phyloP scores from a whole-genome alignment of 2,113 vertebrate genomes.

The Oncorhynchus masou region DNA sequence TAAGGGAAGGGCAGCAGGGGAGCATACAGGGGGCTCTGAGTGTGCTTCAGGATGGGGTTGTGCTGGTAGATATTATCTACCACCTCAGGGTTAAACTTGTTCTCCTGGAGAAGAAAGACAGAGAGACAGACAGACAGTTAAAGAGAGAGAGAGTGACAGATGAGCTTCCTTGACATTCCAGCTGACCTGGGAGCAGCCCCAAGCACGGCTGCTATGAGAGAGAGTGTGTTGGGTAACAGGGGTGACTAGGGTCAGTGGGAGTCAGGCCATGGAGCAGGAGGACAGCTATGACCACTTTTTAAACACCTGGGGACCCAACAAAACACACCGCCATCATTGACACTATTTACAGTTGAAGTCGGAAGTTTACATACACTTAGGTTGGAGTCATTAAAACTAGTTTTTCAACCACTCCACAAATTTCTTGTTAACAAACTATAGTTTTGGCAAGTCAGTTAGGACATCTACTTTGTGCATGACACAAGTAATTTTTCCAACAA shows the following conservation, averaged over 20 bases:
- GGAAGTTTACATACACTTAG: too few relatives aligned
- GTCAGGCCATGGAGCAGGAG: not conserved
- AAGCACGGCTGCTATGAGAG: not conserved
- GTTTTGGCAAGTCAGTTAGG: too few relatives aligned
- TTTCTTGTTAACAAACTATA: too few relatives aligned
- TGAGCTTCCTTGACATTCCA: constrained; percentile 10
- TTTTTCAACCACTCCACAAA: too few relatives aligned
- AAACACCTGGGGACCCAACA: too few relatives aligned
- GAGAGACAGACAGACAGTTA: constrained; percentile 14
- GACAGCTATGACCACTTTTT: too few relatives aligned
- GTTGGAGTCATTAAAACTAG: too few relatives aligned
- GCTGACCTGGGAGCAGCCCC: not conserved
- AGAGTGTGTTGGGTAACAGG: constrained; percentile 18
- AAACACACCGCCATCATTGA: too few relatives aligned
- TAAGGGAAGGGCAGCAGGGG: constrained; percentile 93
- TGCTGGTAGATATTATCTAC: constrained; percentile 92
- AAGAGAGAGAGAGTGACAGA: constrained; percentile 4
- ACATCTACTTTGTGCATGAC: too few relatives aligned
- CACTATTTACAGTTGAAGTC: not conserved
- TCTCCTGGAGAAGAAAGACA: constrained; percentile 76
- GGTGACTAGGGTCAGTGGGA: constrained; percentile 27
- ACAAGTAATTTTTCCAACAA: too few relatives aligned
- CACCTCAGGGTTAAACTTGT: constrained; percentile 82
- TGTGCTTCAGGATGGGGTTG: constrained; percentile 93
- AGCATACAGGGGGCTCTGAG: constrained; percentile 87